Evolutionary conservation across 2,113 vertebrate genomes (phyloP).

Genomic region (Rousettus leschenaultii): DNA sequence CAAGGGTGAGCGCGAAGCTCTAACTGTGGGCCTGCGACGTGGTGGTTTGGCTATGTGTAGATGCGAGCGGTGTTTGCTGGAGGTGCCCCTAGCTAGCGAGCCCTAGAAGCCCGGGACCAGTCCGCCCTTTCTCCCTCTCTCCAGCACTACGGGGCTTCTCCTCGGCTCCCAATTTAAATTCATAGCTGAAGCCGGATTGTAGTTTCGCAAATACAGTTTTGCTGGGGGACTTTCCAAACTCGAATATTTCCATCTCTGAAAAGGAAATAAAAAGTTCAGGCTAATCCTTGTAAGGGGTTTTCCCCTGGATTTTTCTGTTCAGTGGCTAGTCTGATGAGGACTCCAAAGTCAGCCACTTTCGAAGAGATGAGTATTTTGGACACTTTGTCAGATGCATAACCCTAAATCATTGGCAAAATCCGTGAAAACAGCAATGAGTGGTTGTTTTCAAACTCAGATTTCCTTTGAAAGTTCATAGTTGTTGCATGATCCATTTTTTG

Average conservation of each 20-base stretch:
- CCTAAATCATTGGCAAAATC: not conserved
- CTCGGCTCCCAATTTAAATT: not conserved
- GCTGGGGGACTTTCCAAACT: slow-evolving; percentile 60
- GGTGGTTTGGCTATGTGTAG: not conserved
- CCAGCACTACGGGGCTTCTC: not conserved
- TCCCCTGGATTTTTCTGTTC: slow-evolving; percentile 45
- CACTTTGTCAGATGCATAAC: not conserved
- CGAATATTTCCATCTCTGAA: not conserved
- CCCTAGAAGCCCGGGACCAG: not conserved
- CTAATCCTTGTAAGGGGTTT: slow-evolving; percentile 37
- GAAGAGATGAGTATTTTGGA: not conserved
- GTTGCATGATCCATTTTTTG: slow-evolving; percentile 3
- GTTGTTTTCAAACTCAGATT: not conserved
- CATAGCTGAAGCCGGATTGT: not conserved
- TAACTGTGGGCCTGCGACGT: not conserved
- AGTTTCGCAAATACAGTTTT: not conserved
- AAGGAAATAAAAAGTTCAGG: slow-evolving; percentile 46
- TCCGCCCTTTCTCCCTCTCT: not conserved
- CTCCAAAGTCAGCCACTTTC: not conserved
- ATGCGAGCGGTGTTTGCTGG: not conserved
- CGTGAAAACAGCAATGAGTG: not conserved
- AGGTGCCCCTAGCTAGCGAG: not conserved
- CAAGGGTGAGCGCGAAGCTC: not conserved
- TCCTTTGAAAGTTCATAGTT: not conserved
- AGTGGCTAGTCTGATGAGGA: not conserved